Base-by-base conservation (phyloP, 2,113 vertebrate genomes). In the Microcebus lehilahytsara region DNA sequence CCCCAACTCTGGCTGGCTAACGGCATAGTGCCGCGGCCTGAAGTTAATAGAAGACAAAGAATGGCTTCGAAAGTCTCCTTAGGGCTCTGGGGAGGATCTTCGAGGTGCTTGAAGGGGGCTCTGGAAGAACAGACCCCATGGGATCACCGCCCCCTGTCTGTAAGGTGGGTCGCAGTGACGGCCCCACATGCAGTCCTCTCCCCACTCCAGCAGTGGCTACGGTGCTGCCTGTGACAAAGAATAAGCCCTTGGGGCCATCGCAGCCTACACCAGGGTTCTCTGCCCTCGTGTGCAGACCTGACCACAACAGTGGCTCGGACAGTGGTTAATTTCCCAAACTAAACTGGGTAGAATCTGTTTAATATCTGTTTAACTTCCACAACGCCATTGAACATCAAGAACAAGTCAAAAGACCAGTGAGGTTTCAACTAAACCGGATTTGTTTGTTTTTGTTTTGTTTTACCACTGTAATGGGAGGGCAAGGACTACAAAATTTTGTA, bases 391-490 rank as follows among this genome's bases (percentile, higher is more conserved):
- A 89, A 93, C 9, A 42, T 72, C 62, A 69, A 62, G 77, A 95
- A 60, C 60, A 72, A 91, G 49, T 78, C 81, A 78, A 72, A 92
- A 91, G 86, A 78, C 40, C 30, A 80, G 25, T 10, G 84, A 86
- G 13, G 13, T 67, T 96, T 75, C 58, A 69, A 17, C 5, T 42
- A 86, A 85, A 40, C 37, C 67, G 78, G 30, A 62, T 95, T 94
- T 85, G 49, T 78, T 83, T 94, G 37, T 67, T 79, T 93, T 74
- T 49, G 64, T 42, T 78, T 96, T 53, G 42, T 53, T 97, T 93
- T 81, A 9, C 72, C 27, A 1, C 37, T 62, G 23, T 22, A 66
- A 71, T 5, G 25, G 79, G 74, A 96, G 42, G 64, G 83, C 71
- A 90, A 77, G 32, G 88, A 30, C n/a, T n/a, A 66, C 9, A 77